Conservation (phyloP, 64 coral and sea anemone genomes). For the Anthopleura sola region DNA sequence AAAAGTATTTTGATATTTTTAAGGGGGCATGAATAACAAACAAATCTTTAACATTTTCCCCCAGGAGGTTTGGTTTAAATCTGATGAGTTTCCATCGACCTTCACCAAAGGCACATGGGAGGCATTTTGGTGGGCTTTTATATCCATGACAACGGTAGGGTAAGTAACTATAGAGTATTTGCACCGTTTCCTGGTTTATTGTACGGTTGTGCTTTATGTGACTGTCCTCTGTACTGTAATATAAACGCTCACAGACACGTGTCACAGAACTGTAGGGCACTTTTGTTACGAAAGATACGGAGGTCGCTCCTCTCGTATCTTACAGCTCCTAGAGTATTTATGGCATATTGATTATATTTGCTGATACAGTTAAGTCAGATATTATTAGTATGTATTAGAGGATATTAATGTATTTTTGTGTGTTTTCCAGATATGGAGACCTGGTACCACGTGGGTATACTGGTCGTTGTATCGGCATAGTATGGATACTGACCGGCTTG, state of each 20-base stretch:
- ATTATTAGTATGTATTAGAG: not conserved
- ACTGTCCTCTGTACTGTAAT: no score
- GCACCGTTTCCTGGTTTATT: not conserved
- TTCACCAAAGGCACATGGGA: not conserved
- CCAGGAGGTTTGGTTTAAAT: slow-evolving; percentile 14
- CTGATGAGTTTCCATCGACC: not conserved
- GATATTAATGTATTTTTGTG: not conserved
- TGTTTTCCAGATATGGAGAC: slow-evolving; percentile 27
- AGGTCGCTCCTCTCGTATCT: no score
- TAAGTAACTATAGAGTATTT: not conserved
- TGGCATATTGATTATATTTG: no score
- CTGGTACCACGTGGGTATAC: not conserved
- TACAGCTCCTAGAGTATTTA: not conserved
- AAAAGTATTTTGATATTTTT: no score
- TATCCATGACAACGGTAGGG: slow-evolving; percentile 45
- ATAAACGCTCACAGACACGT: no score
- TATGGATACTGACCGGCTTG: slow-evolving; percentile 32
- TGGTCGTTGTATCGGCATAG: not conserved
- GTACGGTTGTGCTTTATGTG: no score
- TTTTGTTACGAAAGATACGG: no score
- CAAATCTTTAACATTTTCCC: no score
- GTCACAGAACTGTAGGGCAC: no score
- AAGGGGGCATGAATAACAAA: no score
- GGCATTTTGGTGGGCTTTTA: slow-evolving; percentile 14
- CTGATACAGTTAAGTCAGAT: no score